These are phyloP conservation scores for Molorchus minor DNA, from an alignment of 2,888 invertebrate genomes.

Conservation along the genomic window DNA sequence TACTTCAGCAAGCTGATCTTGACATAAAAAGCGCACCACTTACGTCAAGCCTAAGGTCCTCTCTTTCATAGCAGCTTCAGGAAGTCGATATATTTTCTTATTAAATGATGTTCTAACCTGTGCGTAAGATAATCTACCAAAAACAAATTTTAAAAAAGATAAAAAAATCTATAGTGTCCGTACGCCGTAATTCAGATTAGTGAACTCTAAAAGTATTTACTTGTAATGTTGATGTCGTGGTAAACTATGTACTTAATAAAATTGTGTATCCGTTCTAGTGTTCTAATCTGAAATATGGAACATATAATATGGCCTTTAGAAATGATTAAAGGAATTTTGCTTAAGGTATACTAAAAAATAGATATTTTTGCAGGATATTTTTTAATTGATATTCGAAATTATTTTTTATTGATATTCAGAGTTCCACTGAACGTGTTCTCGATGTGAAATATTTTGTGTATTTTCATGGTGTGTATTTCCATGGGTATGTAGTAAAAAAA, in stretches of 20 bases:
- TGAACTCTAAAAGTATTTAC: conserved; percentile 12
- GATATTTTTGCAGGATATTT: conserved; percentile 60
- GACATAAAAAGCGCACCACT: conserved; percentile 55
- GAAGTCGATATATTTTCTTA: conserved; percentile 67
- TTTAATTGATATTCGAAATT: conserved; percentile 49
- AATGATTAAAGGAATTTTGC: conserved; percentile 55
- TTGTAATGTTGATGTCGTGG: conserved; percentile 20
- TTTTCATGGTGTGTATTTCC: conserved; percentile 55
- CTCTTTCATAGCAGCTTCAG: conserved; percentile 52
- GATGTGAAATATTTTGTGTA: conserved; percentile 61
- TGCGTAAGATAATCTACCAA: conserved; percentile 67
- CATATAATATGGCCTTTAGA: conserved; percentile 54
- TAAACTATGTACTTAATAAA: conserved; percentile 27
- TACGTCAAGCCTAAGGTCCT: conserved; percentile 52
- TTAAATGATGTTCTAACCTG: conserved; percentile 69
- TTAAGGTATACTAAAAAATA: conserved; percentile 57
- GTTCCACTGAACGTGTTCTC: conserved; percentile 65
- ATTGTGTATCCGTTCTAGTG: conserved; percentile 30
- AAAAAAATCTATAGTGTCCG: conserved; percentile 40
- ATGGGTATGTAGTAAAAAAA: conserved; percentile 37
- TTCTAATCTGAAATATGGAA: conserved; percentile 54
- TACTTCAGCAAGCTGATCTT: conserved; percentile 1
- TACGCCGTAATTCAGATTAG: conserved; percentile 51
- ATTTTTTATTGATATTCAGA: conserved; percentile 59
- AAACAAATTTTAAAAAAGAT: conserved; percentile 46